Base-by-base conservation (phyloP, 2,113 vertebrate species). In the Nicator chloris region DNA sequence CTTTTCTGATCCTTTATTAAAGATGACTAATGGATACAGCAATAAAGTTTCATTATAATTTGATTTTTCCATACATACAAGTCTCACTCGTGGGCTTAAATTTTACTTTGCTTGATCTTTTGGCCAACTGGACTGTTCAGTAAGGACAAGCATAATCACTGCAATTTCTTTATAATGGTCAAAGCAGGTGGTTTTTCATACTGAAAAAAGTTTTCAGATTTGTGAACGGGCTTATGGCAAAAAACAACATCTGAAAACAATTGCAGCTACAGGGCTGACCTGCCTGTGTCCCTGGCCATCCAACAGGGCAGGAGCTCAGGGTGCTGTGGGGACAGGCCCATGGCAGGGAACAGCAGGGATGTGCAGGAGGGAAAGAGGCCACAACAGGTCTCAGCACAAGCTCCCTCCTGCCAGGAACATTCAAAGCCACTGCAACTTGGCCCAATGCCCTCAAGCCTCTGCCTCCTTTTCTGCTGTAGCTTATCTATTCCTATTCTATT, bases 41-140 rank as follows among this genome's bases (percentile, higher is more conserved):
- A 96, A 96, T 92, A 66, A 94, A 91, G 87, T 94, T 91, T 90
- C 94, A 96, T 91, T 95, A 90, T 80, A 82, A 95, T 95, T 93
- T 92, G 47, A 87, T 95, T 95, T 87, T 89, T 73, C 81, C 44
- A 17, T 73, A 82, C 30, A 57, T 40, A 1, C 47, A 94, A 84
- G 63, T 82, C 91, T 95, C 82, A 47, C 71, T 70, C 4, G 9
- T 17, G 40, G 77, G 86, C 40, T 90, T 80, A 73, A 90, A 63
- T 88, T 90, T 71, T 68, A 65, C 61, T 75, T 92, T 47, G 69
- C 83, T 82, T 82, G n/a, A 75, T 86, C 47, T 86, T 87, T 71
- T 61, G 66, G 88, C 88, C 68, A 83, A 90, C 51, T 68, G 75
- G 94, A 73, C 85, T 47, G 56, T 40, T 86, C 47, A 50, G 47